A percentile compares a stretch with the other conserved stretches of the same genome.
phyloP scores from a whole-genome alignment of 2,888 invertebrate species.

The Eristalis intricaria region DNA sequence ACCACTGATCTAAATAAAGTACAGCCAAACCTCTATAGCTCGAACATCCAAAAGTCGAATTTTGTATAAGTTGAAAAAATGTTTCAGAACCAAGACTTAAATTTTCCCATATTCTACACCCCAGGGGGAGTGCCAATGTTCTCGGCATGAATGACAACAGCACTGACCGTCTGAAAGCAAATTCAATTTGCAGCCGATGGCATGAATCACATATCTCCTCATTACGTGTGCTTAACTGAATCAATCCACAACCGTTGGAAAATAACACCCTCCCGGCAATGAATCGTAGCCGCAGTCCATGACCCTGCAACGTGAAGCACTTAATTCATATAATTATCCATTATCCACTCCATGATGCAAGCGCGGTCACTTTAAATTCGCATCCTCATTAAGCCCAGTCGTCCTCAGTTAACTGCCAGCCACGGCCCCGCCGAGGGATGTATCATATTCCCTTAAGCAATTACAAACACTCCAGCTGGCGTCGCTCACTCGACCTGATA shows the following conservation, averaged over 20 bases:
- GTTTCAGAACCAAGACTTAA: too few relatives aligned
- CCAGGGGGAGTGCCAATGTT: too few relatives aligned
- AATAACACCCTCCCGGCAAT: constrained; percentile 5
- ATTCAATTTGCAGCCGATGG: not conserved
- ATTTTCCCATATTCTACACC: too few relatives aligned
- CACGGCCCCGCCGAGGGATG: not conserved
- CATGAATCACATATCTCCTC: constrained; percentile 1
- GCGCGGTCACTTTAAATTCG: constrained; percentile 63
- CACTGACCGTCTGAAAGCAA: too few relatives aligned
- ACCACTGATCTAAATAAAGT: too few relatives aligned
- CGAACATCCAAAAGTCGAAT: too few relatives aligned
- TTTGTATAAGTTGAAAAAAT: too few relatives aligned
- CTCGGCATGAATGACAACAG: too few relatives aligned
- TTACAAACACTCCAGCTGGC: constrained; percentile 49
- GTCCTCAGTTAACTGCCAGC: not conserved
- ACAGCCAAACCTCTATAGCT: too few relatives aligned
- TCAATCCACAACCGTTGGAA: constrained; percentile 7
- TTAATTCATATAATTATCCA: constrained; percentile 65
- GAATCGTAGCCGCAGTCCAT: constrained; percentile 27
- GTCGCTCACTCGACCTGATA: constrained; percentile 4
- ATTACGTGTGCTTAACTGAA: constrained; percentile 39
- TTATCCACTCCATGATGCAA: constrained; percentile 63
- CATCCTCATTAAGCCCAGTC: constrained; percentile 47
- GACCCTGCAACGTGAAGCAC: constrained; percentile 49
- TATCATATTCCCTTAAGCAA: constrained; percentile 57